Percentiles rank a stretch among this genome's conserved stretches.
Conservation (phyloP, 2,888 invertebrate species). For the Monopis laevigella region DNA sequence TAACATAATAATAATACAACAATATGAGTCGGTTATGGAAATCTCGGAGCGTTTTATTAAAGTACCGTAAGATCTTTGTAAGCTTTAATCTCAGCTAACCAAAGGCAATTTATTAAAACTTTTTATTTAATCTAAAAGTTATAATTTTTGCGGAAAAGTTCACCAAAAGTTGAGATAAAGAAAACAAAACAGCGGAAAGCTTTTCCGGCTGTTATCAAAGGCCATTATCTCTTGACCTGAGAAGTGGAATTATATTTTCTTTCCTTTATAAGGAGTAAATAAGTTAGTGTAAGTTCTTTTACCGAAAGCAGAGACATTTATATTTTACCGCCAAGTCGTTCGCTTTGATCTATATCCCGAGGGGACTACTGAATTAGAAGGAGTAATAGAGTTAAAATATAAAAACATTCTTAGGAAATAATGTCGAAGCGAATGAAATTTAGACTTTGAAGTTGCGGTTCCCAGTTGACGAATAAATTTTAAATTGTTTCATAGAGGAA, state of each 20-base stretch:
- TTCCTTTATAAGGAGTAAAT: constrained; percentile 59
- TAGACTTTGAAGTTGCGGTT: constrained; percentile 5
- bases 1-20: too few relatives aligned
- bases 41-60: constrained; percentile 1
- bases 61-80: constrained; percentile 27
- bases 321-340: constrained; percentile 3
- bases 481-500: too few relatives aligned
- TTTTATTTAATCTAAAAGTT: constrained; percentile 61
- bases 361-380: neutral
- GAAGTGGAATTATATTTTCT: constrained; percentile 64
- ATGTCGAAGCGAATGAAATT: constrained; percentile 1
- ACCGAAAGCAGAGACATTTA: constrained; percentile 10
- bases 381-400: neutral
- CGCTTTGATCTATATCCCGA: constrained; percentile 7
- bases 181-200: constrained; percentile 66
- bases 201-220: constrained; percentile 64
- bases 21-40: neutral
- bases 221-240: constrained; percentile 64
- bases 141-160: constrained; percentile 60
- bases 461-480: neutral
- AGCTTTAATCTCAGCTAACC: constrained; percentile 46
- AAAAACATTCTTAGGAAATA: constrained; percentile 6
- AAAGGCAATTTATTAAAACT: constrained; percentile 59
- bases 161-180: constrained; percentile 57
- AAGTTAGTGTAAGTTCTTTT: constrained; percentile 36